Base-by-base conservation (phyloP, 2,797 vertebrate genomes). In the Cossypha dichroa region DNA sequence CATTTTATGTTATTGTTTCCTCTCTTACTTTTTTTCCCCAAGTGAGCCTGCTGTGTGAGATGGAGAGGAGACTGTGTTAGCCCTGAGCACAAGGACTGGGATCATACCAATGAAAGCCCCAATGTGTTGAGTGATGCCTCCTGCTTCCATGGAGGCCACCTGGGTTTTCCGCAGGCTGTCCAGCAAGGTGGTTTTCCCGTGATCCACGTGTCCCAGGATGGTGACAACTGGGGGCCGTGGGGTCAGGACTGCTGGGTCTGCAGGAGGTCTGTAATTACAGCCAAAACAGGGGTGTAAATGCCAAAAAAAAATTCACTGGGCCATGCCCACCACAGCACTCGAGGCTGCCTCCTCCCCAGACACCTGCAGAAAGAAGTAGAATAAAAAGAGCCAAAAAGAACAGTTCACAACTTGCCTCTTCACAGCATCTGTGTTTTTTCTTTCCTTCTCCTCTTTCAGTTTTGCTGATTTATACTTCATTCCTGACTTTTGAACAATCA, bases 141-240 rank as follows among this genome's bases (percentile, higher is more conserved):
- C 99, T 11, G 98, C 98, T 95, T 99, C 99, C 70, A 92, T 97
- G 2, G 98, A 93, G 0, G 97, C 98, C 68, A 99, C 97, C 26
- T 99, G 99, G 76, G 98, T 99, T 98, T 98, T 98, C 92, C 99
- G 97, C 52, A 99, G 97, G 55, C 98, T 98, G 98, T 99, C 99
- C 85, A 99, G 98, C 63, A 99, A 97, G 0, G 99, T 99, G 5
- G 99, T 99, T 94, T 99, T 99, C 16, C 99, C 99, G 26, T 99
- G 99, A 85, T 99, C 99, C 77, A 99, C 99, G 5, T 99, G 99
- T 56, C 99, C 99, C 99, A 99, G 98, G 95, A 99, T 99, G 38
- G 99, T 99, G 75, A 99, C 99, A 86, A 99, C 98, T 0, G 99
- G 99, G 64, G 98, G 98, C 21, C 99, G 98, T 2, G 97, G 79